Evolutionary conservation across 2,113 vertebrate species (phyloP), one percentile per base, ranked within the genome.

Genomic region (Scartelaos histophorus): DNA sequence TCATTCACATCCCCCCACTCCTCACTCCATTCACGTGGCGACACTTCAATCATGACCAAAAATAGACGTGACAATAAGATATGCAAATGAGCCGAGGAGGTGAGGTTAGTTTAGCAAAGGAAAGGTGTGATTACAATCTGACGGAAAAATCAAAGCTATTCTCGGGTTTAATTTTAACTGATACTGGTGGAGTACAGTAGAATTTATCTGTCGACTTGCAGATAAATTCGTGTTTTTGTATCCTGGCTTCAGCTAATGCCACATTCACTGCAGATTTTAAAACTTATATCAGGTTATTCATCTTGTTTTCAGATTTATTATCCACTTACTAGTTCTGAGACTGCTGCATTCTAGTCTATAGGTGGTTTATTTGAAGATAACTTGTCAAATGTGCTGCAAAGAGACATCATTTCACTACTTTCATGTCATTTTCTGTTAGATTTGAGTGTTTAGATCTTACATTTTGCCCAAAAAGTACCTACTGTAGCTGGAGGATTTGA

Each of bases 21-120:
- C 29, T 64, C 56, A 25, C 56, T 58, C 12, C 22, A 34, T 34
- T 43, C 61, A 64, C 61, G 34, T 64, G 61, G 38, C 61, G 5
- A 43, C 34, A 38, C 58, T 61, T 61, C 58, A 61, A 61, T 61
- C 58, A 61, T 22, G 11, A 34, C 58, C 25, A 34, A 61, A 51
- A 61, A 61, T 61, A 61, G 25, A 61, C 58, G 58, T 35, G 58
- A 61, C 58, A 61, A 61, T 61, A 34, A 61, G 25, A 61, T 34
- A 61, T 61, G 58, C 58, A 61, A 61, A 61, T 61, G 24, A 34
- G 58, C 24, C 6, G 9, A 17, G 25, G 58, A 9, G 25, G 58
- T 19, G 58, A 34, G 15, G 58, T 34, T 61, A 29, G 25, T 61
- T 29, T 15, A 34, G 58, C 58, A 19, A 25, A 34, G 58, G 34